Evolutionary conservation across 2,113 vertebrate species (phyloP).

Genomic region (Zapornia atra): DNA sequence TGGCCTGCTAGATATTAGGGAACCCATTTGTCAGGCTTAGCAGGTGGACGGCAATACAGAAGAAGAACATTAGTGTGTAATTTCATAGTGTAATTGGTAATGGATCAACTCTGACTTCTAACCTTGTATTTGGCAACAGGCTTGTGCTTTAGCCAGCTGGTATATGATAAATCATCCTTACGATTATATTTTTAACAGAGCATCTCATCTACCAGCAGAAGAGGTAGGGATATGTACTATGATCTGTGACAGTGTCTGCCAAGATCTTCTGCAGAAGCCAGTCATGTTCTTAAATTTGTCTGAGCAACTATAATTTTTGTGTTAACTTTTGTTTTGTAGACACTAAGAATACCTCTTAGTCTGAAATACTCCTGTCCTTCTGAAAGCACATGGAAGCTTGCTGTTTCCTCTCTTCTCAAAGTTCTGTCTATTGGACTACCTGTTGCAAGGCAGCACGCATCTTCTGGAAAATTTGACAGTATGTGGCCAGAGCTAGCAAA

Average conservation of each 20-base stretch:
- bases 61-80: background rate
- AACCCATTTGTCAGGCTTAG: background rate
- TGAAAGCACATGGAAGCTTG: conserved; percentile 97
- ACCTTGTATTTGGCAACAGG: background rate
- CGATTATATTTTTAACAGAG: background rate
- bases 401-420: conserved; percentile 93
- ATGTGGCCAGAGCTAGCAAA: conserved; percentile 98
- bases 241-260: background rate
- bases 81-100: background rate
- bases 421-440: conserved; percentile 94
- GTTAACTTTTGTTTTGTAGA: conserved; percentile 73
- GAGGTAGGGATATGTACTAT: background rate
- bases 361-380: conserved; percentile 97
- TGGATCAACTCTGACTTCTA: background rate
- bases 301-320: background rate
- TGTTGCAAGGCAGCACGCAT: conserved; percentile 94
- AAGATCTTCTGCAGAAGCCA: background rate
- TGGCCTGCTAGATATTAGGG: background rate
- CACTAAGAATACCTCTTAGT: conserved; percentile 89
- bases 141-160: background rate
- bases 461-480: conserved; percentile 94
- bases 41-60: background rate
- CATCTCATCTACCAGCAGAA: background rate
- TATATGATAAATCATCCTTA: background rate
- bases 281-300: background rate